phyloP scores from a whole-genome alignment of 1,140 invertebrate species.

The Gonioctena quinquepunctata region DNA sequence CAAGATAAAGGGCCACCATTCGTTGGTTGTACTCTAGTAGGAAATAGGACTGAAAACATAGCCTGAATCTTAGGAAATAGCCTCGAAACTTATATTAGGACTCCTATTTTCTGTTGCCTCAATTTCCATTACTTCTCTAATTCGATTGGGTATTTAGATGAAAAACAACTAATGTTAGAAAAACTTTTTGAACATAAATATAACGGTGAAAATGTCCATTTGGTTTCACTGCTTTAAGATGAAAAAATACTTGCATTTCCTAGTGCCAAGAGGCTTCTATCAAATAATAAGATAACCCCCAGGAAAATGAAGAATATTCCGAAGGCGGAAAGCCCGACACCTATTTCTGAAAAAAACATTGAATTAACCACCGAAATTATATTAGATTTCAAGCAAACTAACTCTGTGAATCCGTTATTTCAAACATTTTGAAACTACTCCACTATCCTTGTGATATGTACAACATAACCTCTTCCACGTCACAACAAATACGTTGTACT shows the following conservation, averaged over 20 bases:
- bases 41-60: too few relatives aligned
- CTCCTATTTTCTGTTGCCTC: too few relatives aligned
- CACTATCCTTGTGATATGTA: background rate
- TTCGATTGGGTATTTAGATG: too few relatives aligned
- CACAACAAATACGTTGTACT: background rate
- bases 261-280: conserved; percentile 96
- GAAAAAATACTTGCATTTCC: conserved; percentile 89
- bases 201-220: background rate
- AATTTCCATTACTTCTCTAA: too few relatives aligned
- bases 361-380: conserved; percentile 14
- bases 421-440: conserved; percentile 62
- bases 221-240: too few relatives aligned
- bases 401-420: conserved; percentile 76
- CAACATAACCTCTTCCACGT: conserved; percentile 14
- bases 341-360: conserved; percentile 78
- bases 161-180: too few relatives aligned
- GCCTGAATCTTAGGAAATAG: too few relatives aligned
- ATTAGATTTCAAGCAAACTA: conserved; percentile 51
- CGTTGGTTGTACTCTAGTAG: too few relatives aligned
- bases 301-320: conserved; percentile 95
- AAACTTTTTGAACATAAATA: background rate
- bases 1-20: too few relatives aligned
- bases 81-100: too few relatives aligned
- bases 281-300: conserved; percentile 93
- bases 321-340: conserved; percentile 94